Conservation (phyloP, 2,113 vertebrate genomes). For the Leptobrachium leishanense region DNA sequence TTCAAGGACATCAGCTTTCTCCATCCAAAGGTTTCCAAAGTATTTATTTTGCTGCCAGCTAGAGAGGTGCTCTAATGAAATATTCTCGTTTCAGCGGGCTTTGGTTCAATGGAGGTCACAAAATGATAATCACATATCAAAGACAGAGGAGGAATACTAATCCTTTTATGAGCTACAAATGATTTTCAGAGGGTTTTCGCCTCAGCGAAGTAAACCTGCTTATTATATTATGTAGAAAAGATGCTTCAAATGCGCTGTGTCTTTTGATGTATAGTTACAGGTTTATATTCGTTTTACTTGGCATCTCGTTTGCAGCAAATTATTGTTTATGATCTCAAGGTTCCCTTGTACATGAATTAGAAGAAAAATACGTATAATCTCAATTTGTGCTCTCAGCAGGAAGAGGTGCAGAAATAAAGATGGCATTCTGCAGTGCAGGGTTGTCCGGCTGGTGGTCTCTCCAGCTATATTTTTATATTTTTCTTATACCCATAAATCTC, state of each 20-base stretch:
- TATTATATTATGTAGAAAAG: conserved; percentile 10
- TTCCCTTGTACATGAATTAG: background rate
- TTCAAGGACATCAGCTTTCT: conserved; percentile 14
- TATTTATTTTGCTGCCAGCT: conserved; percentile 36
- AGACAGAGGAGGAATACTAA: conserved; percentile 24
- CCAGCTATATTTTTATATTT: too few relatives aligned
- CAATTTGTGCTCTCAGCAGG: too few relatives aligned
- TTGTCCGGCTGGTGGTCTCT: too few relatives aligned
- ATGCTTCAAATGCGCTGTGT: background rate
- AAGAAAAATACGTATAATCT: background rate
- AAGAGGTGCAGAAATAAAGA: too few relatives aligned
- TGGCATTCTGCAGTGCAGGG: too few relatives aligned
- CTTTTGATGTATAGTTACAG: conserved; percentile 25
- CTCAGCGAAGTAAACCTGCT: background rate
- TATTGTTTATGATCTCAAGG: conserved; percentile 14
- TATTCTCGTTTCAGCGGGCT: conserved; percentile 22
- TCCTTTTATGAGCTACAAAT: conserved; percentile 42
- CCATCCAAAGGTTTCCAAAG: background rate
- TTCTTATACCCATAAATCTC: too few relatives aligned
- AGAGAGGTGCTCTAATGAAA: conserved; percentile 36
- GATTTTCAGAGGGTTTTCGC: conserved; percentile 22
- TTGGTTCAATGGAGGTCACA: conserved; percentile 33
- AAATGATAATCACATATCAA: conserved; percentile 41
- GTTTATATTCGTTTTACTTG: conserved; percentile 24
- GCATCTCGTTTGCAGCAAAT: conserved; percentile 12